Conservation (phyloP, 1,140 invertebrate species). For the Gonatopus flavifemur region DNA sequence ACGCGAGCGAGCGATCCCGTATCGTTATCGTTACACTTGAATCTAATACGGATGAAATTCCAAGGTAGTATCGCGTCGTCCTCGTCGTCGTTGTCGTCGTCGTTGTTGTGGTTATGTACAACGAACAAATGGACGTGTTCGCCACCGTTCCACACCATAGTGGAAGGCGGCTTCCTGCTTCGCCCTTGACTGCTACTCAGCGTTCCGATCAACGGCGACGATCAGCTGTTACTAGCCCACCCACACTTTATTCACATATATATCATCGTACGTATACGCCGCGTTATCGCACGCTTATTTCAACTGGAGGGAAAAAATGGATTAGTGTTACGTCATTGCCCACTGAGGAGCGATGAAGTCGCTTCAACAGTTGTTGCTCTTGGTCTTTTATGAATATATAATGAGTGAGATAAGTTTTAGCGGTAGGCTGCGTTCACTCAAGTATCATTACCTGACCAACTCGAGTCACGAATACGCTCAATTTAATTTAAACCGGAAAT, state of each 20-base stretch:
- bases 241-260: conserved; percentile 19
- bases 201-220: conserved; percentile 32
- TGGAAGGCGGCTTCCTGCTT: conserved; percentile 25
- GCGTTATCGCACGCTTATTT: background rate
- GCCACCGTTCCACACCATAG: too few species aligned
- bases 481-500: too few species aligned
- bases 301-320: too few species aligned
- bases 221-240: conserved; percentile 31
- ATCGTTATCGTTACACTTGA: conserved; percentile 33
- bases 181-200: conserved; percentile 5
- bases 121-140: conserved; percentile 44
- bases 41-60: conserved; percentile 43
- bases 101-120: too few species aligned
- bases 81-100: conserved; percentile 1
- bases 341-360: too few species aligned
- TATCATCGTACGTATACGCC: background rate
- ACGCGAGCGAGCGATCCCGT: background rate
- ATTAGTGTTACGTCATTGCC: too few species aligned
- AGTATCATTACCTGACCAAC: too few species aligned
- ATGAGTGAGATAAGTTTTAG: too few species aligned
- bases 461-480: too few species aligned
- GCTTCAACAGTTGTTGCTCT: too few species aligned
- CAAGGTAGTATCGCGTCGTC: conserved; percentile 20
- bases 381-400: too few species aligned
- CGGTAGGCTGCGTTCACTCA: too few species aligned